A percentile compares a stretch with the other conserved stretches of the same genome.
Evolutionary conservation across 2,888 invertebrate genomes (phyloP).

Genomic region (Magallana nippona): DNA sequence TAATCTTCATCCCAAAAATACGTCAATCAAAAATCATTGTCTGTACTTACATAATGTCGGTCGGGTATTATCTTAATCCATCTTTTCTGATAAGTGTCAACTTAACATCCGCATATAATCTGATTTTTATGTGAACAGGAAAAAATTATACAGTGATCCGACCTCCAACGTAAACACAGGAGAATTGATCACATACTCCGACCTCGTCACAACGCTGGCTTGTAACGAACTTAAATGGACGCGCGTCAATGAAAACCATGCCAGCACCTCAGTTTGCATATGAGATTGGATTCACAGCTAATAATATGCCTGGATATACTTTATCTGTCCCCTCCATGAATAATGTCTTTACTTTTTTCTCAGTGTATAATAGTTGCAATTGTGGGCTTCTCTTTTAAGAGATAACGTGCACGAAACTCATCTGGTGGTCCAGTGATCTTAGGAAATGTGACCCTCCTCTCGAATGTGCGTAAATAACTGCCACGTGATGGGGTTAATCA

Average conservation of each 20-base stretch:
- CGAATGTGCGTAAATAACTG: conserved; percentile 6
- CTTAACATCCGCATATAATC: conserved; percentile 9
- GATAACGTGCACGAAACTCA: background rate
- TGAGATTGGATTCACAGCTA: conserved; percentile 7
- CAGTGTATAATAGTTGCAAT: background rate
- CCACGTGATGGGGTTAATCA: background rate
- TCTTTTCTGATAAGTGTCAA: conserved; percentile 1
- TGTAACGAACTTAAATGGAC: conserved; percentile 10
- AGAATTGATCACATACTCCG: conserved; percentile 17
- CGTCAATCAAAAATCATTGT: background rate
- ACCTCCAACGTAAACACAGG: background rate
- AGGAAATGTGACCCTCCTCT: background rate
- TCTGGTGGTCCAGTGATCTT: background rate
- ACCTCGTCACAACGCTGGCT: conserved; percentile 2
- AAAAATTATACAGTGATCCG: conserved; percentile 13
- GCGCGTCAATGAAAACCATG: conserved; percentile 21
- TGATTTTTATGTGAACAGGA: conserved; percentile 18
- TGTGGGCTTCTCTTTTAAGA: background rate
- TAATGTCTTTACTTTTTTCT: background rate
- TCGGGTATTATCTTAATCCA: background rate
- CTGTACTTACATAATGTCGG: background rate
- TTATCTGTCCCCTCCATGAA: background rate
- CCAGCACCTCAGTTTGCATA: conserved; percentile 5
- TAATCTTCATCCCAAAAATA: background rate
- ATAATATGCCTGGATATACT: conserved; percentile 16